phyloP scores from a whole-genome alignment of 2,797 vertebrate genomes.

The Channallabes apus region DNA sequence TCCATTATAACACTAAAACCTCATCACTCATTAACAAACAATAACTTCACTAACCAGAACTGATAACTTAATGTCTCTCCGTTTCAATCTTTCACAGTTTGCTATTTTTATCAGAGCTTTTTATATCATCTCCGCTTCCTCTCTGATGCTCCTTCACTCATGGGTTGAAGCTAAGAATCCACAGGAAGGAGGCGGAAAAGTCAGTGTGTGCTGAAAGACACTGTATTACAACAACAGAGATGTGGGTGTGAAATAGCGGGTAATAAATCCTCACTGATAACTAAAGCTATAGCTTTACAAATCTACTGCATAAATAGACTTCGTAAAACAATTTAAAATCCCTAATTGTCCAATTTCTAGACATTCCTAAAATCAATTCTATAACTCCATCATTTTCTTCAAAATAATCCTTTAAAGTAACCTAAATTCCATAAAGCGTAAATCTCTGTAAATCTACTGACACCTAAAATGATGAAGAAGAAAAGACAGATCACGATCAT shows the following conservation, averaged over 20 bases:
- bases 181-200: not conserved
- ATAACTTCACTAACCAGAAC: not conserved
- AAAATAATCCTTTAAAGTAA: not conserved
- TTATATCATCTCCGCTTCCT: not conserved
- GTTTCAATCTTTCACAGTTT: not conserved
- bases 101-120: constrained; percentile 8
- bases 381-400: not conserved
- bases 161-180: not conserved
- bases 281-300: not conserved
- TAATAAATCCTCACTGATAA: not conserved
- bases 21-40: too few relatives aligned
- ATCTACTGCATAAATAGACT: not conserved
- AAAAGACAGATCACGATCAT: not conserved
- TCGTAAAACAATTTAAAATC: not conserved
- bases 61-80: not conserved
- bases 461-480: not conserved
- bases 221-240: not conserved
- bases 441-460: not conserved
- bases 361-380: not conserved
- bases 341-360: not conserved
- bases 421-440: not conserved
- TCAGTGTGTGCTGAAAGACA: not conserved
- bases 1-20: not conserved
- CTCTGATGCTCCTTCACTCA: not conserved
- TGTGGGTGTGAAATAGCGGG: not conserved